These are phyloP conservation scores for Anolis carolinensis DNA, from an alignment of 2,113 vertebrate genomes.

Conservation along the genomic window DNA sequence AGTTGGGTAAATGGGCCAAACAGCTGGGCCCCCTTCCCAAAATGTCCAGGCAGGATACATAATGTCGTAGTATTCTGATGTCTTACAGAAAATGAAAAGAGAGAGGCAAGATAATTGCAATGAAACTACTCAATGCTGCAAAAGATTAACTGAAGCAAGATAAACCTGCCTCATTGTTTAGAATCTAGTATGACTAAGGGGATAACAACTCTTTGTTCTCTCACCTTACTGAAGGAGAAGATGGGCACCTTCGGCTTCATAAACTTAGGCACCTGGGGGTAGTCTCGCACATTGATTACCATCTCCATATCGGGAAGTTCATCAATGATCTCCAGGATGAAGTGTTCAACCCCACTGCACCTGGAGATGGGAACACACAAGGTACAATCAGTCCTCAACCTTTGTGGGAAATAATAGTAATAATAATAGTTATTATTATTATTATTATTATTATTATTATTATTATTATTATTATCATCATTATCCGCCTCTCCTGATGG, in stretches of 20 bases:
- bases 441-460: too few species aligned
- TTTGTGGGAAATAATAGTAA: too few species aligned
- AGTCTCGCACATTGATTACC: constrained; percentile 95
- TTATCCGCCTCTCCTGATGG: too few species aligned
- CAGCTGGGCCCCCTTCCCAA: constrained; percentile 98
- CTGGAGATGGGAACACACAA: constrained; percentile 61
- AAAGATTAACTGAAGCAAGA: background rate
- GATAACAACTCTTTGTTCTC: background rate
- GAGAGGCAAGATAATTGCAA: background rate
- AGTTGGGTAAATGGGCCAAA: constrained; percentile 98
- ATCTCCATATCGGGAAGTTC: constrained; percentile 92
- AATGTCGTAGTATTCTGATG: constrained; percentile 91
- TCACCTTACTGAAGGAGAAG: constrained; percentile 98
- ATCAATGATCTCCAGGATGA: constrained; percentile 86
- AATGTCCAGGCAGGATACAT: constrained; percentile 99
- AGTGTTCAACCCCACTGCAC: constrained; percentile 95
- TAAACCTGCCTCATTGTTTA: too few species aligned
- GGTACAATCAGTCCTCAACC: background rate
- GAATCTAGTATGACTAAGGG: background rate
- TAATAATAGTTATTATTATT: too few species aligned
- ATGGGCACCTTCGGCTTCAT: constrained; percentile 86
- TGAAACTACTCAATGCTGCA: background rate
- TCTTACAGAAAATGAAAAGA: constrained; percentile 76
- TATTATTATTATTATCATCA: too few species aligned
- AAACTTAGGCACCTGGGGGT: constrained; percentile 92